A percentile compares a stretch with the other conserved stretches of the same genome.
Evolutionary conservation across 2,888 invertebrate species (phyloP).

Genomic region (Drosophila rubida): DNA sequence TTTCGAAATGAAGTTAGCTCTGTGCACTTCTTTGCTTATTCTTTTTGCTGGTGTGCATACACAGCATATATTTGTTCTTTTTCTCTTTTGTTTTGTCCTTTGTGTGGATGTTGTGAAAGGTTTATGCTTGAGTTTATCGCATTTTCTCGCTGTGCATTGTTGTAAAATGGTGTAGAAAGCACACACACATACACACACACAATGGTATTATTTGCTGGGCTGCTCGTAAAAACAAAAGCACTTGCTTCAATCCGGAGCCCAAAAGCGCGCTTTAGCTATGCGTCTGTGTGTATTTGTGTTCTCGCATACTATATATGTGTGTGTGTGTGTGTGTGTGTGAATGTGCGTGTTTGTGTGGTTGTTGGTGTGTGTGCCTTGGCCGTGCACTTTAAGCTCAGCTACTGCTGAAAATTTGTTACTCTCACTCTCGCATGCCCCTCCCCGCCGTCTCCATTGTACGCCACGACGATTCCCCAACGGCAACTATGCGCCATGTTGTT

Average conservation of each 20-base stretch:
- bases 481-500: constrained; percentile 41
- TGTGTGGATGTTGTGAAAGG: neutral
- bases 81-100: neutral
- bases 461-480: constrained; percentile 38
- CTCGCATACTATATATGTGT: neutral
- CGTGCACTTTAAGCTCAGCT: constrained; percentile 60
- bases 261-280: constrained; percentile 43
- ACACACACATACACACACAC: constrained; percentile 20
- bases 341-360: constrained; percentile 13
- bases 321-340: constrained; percentile 1
- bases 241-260: constrained; percentile 44
- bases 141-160: constrained; percentile 41
- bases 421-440: neutral
- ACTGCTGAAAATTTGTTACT: constrained; percentile 52
- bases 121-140: neutral
- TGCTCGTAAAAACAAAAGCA: constrained; percentile 60
- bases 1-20: constrained; percentile 1
- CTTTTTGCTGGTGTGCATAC: neutral
- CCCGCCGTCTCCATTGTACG: neutral
- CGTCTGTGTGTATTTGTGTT: constrained; percentile 15
- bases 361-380: constrained; percentile 32
- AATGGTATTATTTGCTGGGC: constrained; percentile 66
- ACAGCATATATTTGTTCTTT: neutral
- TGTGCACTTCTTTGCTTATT: constrained; percentile 8
- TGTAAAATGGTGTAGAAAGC: constrained; percentile 41